A percentile compares a stretch with the other conserved stretches of the same genome.
These are phyloP conservation scores for Apotomis turbidana DNA, from an alignment of 2,888 invertebrate species.

Conservation along the genomic window DNA sequence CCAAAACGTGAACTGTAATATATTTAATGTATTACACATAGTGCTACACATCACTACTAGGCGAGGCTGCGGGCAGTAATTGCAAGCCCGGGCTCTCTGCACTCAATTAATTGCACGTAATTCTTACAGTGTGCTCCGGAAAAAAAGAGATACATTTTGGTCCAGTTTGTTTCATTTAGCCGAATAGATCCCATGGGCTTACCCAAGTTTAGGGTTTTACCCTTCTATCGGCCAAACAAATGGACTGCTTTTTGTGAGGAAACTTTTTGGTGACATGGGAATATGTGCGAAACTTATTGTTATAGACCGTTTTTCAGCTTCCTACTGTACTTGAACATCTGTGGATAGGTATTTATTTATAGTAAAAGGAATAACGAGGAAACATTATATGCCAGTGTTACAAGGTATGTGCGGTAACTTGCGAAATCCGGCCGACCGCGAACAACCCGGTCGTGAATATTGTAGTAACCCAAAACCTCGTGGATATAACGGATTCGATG, in stretches of 20 bases:
- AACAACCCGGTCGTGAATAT: slow-evolving; percentile 4
- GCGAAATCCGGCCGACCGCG: slow-evolving; percentile 4
- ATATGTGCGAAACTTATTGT: no score
- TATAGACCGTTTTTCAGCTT: no score
- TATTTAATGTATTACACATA: no score
- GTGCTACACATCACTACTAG: background rate
- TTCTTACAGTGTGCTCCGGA: background rate
- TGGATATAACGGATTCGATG: background rate
- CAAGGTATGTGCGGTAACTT: background rate
- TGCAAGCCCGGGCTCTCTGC: background rate
- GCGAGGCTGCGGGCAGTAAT: background rate
- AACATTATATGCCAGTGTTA: slow-evolving; percentile 5
- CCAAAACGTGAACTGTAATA: no score
- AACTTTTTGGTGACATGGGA: background rate
- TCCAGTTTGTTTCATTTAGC: background rate
- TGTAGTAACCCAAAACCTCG: slow-evolving; percentile 11
- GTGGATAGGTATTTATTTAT: no score
- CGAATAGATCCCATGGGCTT: background rate
- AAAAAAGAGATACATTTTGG: background rate
- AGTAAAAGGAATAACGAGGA: background rate
- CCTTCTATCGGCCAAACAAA: no score
- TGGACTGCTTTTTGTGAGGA: no score
- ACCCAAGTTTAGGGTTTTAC: background rate
- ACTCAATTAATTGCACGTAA: background rate
- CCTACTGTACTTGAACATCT: no score